These are phyloP conservation scores for Nyctibius bracteatus DNA, from an alignment of 2,113 vertebrate genomes.

Conservation along the genomic window DNA sequence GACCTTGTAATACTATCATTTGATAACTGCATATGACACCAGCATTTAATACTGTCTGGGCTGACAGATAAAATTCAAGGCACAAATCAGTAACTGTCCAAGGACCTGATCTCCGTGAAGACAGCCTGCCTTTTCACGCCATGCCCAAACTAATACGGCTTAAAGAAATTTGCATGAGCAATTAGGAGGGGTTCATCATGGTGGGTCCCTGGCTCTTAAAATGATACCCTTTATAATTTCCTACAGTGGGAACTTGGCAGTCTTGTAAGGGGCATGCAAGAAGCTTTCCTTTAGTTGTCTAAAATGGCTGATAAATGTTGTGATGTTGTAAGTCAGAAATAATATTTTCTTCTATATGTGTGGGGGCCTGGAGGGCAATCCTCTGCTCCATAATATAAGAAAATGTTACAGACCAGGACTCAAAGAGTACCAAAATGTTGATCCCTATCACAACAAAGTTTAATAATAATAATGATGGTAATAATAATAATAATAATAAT, in stretches of 20 bases:
- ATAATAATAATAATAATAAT: background rate
- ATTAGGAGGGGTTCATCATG: background rate
- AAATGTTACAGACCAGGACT: background rate
- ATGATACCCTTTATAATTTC: background rate
- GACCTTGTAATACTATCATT: background rate
- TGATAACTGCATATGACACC: background rate
- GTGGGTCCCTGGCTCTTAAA: background rate
- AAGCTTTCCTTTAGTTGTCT: background rate
- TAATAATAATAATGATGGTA: background rate
- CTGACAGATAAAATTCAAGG: conserved; percentile 9
- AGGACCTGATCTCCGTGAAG: background rate
- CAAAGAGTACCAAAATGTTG: background rate
- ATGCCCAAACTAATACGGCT: background rate
- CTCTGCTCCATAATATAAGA: background rate
- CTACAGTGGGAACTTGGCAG: background rate
- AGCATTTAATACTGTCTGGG: background rate
- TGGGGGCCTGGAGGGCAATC: background rate
- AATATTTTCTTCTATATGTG: background rate
- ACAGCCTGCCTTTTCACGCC: background rate
- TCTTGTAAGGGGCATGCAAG: background rate
- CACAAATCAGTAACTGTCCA: background rate
- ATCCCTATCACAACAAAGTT: background rate
- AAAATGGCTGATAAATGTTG: background rate
- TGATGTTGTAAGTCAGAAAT: background rate
- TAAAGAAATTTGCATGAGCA: background rate